Conservation (phyloP, 2,113 vertebrate species). For the Isurus oxyrinchus region DNA sequence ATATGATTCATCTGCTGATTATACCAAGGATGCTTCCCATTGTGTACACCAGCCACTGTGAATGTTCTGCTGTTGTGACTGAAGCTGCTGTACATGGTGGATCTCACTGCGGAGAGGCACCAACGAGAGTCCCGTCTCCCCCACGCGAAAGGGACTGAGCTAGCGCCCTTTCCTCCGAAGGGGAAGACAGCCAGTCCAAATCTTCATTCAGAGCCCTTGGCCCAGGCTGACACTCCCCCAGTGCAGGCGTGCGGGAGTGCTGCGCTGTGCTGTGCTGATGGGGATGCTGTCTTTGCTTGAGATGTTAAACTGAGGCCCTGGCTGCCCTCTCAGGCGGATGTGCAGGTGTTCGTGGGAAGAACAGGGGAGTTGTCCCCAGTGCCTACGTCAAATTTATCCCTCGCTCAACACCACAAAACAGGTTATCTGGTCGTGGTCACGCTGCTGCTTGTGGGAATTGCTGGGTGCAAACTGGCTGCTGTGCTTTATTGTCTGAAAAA, state of each 20-base stretch:
- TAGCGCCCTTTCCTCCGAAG: neutral
- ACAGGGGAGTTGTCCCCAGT: neutral
- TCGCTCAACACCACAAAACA: neutral
- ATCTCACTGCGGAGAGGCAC: neutral
- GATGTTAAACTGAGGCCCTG: too few relatives aligned
- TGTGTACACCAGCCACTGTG: neutral
- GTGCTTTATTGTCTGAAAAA: neutral
- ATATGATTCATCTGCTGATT: neutral
- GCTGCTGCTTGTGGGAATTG: too few relatives aligned
- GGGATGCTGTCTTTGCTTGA: neutral
- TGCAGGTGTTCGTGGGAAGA: neutral
- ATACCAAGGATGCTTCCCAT: neutral
- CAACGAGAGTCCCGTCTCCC: neutral
- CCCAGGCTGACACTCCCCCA: too few relatives aligned
- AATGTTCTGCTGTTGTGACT: neutral
- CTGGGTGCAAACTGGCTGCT: too few relatives aligned
- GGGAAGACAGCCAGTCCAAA: neutral
- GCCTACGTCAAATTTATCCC: neutral
- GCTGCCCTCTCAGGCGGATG: neutral
- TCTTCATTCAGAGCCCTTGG: neutral
- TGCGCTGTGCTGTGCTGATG: neutral
- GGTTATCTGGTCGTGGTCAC: too few relatives aligned
- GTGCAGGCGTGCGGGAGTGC: neutral
- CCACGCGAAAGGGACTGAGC: neutral
- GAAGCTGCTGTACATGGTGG: neutral